A percentile compares a stretch with the other conserved stretches of the same genome.
These are phyloP conservation scores for Myopa testacea DNA, from an alignment of 2,888 invertebrate genomes.

Conservation along the genomic window DNA sequence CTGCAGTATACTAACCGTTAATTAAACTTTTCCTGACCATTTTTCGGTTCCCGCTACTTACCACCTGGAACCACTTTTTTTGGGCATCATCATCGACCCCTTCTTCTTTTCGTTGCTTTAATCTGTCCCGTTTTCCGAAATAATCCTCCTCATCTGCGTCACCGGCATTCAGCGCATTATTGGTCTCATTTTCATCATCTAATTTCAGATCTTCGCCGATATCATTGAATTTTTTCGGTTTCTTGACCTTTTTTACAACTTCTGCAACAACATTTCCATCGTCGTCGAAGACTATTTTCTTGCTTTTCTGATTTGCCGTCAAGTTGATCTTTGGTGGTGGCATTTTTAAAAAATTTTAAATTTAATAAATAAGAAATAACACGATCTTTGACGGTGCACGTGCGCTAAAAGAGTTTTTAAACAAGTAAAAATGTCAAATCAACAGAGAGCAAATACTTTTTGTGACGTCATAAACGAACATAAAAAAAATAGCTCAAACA, in stretches of 20 bases:
- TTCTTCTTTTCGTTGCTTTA: slow-evolving; percentile 47
- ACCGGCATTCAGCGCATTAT: slow-evolving; percentile 1
- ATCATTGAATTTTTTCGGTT: slow-evolving; percentile 47
- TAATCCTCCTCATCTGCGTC: slow-evolving; percentile 52
- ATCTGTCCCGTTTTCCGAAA: slow-evolving; percentile 50
- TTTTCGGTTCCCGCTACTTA: slow-evolving; percentile 48
- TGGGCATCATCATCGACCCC: slow-evolving; percentile 51
- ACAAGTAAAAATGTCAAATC: too few species aligned
- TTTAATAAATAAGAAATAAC: background rate
- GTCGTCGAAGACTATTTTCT: slow-evolving; percentile 63
- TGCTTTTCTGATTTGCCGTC: slow-evolving; percentile 53
- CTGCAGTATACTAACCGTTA: slow-evolving; percentile 45
- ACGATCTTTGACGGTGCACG: too few species aligned
- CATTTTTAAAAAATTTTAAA: slow-evolving; percentile 15
- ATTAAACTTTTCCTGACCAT: background rate
- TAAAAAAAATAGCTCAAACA: too few species aligned
- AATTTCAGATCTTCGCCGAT: slow-evolving; percentile 32
- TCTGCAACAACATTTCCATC: slow-evolving; percentile 54
- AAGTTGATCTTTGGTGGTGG: slow-evolving; percentile 34
- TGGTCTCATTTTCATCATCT: slow-evolving; percentile 14
- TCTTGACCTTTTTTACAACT: slow-evolving; percentile 41
- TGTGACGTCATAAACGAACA: too few species aligned
- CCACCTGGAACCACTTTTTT: slow-evolving; percentile 65
- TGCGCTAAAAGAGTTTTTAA: too few species aligned
- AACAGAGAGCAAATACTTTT: too few species aligned